Conservation (phyloP, 2,888 invertebrate genomes). For the Sesia bembeciformis region DNA sequence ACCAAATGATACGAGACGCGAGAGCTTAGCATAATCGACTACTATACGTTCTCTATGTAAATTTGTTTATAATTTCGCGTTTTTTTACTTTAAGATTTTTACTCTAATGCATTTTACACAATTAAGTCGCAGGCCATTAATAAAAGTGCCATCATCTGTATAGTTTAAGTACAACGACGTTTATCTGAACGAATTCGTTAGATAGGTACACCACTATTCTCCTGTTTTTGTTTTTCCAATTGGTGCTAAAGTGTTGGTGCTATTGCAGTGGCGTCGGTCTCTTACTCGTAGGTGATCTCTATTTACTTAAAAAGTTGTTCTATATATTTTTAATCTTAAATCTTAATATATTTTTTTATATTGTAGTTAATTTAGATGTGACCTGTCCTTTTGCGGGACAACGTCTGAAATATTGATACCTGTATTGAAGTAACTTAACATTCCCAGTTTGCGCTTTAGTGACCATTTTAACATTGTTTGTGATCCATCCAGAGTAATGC, state of each 20-base stretch:
- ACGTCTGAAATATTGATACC: slow-evolving; percentile 58
- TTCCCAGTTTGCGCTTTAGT: slow-evolving; percentile 70
- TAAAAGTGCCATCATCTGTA: slow-evolving; percentile 68
- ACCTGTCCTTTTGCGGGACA: slow-evolving; percentile 24
- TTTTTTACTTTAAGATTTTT: slow-evolving; percentile 53
- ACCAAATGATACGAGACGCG: slow-evolving; percentile 65
- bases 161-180: slow-evolving; percentile 60
- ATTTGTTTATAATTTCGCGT: slow-evolving; percentile 51
- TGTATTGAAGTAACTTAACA: slow-evolving; percentile 65
- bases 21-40: slow-evolving; percentile 55
- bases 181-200: slow-evolving; percentile 24
- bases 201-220: slow-evolving; percentile 3
- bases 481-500: slow-evolving; percentile 67
- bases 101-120: slow-evolving; percentile 72
- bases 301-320: slow-evolving; percentile 48
- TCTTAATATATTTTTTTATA: slow-evolving; percentile 50
- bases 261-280: slow-evolving; percentile 46
- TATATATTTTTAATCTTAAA: slow-evolving; percentile 42
- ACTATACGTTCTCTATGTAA: slow-evolving; percentile 37
- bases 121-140: slow-evolving; percentile 73
- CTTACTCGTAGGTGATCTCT: slow-evolving; percentile 61
- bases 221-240: slow-evolving; percentile 10
- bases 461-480: slow-evolving; percentile 63
- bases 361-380: slow-evolving; percentile 34
- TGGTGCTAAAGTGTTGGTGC: slow-evolving; percentile 51